Evolutionary conservation across 2,888 invertebrate genomes (phyloP).

Genomic region (Acrocyrtus sp.): DNA sequence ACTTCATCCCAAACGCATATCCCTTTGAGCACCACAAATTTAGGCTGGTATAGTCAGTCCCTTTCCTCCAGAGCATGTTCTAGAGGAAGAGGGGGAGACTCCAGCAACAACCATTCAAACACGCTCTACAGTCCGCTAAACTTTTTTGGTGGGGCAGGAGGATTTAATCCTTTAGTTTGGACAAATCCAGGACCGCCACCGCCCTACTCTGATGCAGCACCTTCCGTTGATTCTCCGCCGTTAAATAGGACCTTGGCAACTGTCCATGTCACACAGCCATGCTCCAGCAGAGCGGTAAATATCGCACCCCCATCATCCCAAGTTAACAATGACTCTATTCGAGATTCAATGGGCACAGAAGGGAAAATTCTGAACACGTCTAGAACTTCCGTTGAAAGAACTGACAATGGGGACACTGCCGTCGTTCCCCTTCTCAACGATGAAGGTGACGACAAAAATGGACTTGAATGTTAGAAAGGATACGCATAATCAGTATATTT

Average conservation of each 20-base stretch:
- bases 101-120: constrained; percentile 4
- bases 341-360: neutral
- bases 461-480: constrained; percentile 38
- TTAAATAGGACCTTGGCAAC: constrained; percentile 15
- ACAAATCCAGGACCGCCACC: constrained; percentile 47
- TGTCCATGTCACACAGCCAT: constrained; percentile 33
- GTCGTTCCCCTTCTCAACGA: constrained; percentile 35
- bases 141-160: constrained; percentile 41
- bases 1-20: constrained; percentile 32
- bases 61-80: constrained; percentile 24
- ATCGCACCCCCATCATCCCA: too few species aligned
- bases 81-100: constrained; percentile 3
- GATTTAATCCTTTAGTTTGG: constrained; percentile 44
- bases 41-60: constrained; percentile 42
- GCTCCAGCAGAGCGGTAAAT: constrained; percentile 42
- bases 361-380: constrained; percentile 27
- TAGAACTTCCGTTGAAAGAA: constrained; percentile 39
- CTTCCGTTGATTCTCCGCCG: constrained; percentile 13
- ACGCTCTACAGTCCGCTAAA: constrained; percentile 42
- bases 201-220: constrained; percentile 38
- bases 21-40: constrained; percentile 42
- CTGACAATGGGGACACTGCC: constrained; percentile 17
- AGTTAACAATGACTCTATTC: too few species aligned
- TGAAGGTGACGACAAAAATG: constrained; percentile 44
- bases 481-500: neutral